A percentile compares a stretch with the other conserved stretches of the same genome.
phyloP scores from a whole-genome alignment of 2,797 vertebrate genomes.

The Coccyzus lansbergi region DNA sequence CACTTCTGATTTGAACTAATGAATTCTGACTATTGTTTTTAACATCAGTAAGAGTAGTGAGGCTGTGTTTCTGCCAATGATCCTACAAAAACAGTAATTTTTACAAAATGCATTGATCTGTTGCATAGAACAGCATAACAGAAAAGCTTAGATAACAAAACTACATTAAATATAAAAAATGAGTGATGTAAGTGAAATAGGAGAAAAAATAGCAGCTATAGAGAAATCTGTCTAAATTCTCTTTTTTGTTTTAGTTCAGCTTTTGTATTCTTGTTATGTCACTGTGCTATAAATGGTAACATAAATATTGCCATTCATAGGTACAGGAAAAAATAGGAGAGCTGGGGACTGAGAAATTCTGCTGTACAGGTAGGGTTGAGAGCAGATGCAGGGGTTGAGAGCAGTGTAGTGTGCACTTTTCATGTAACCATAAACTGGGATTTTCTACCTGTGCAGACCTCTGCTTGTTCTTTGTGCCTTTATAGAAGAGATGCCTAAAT shows the following conservation, averaged over 20 bases:
- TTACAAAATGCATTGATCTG: neutral
- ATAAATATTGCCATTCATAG: neutral
- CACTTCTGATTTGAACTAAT: neutral
- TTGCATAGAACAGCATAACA: neutral
- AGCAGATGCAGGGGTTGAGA: too few relatives aligned
- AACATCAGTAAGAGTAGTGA: neutral
- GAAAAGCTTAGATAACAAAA: neutral
- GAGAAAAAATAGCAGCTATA: neutral
- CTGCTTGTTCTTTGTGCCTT: neutral
- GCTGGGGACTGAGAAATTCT: neutral
- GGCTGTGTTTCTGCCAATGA: neutral
- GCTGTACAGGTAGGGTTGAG: neutral
- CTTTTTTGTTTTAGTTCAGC: neutral
- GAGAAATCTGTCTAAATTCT: neutral
- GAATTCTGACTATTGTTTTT: neutral
- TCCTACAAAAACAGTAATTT: neutral
- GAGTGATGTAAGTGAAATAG: neutral
- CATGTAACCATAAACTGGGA: neutral
- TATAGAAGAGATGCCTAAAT: neutral
- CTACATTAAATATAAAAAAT: neutral
- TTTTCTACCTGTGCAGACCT: neutral
- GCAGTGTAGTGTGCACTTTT: neutral
- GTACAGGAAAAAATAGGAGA: neutral
- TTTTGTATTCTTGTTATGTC: neutral
- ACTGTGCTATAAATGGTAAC: neutral